A percentile compares a stretch with the other conserved stretches of the same genome.
These are phyloP conservation scores for Protomyctophum bolini DNA, from an alignment of 2,113 vertebrate species.

Conservation along the genomic window DNA sequence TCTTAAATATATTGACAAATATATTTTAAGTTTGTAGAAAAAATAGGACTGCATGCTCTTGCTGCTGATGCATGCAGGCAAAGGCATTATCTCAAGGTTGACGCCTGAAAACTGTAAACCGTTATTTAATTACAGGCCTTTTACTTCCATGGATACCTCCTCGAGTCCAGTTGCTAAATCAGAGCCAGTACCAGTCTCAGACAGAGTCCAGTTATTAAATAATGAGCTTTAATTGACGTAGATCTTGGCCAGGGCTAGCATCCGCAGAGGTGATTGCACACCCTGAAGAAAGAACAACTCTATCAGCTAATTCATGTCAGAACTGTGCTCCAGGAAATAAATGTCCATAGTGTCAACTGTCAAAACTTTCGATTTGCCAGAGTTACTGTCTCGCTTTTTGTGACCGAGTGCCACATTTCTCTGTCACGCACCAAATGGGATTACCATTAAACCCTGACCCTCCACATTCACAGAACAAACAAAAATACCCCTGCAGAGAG, in stretches of 20 bases:
- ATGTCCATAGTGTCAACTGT: conserved; percentile 28
- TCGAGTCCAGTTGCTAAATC: conserved; percentile 10
- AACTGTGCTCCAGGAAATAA: background rate
- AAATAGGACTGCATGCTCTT: background rate
- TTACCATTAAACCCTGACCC: conserved; percentile 46
- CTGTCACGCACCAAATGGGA: conserved; percentile 47
- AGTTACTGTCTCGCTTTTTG: conserved; percentile 19
- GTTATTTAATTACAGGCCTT: conserved; percentile 28
- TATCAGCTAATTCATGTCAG: conserved; percentile 28
- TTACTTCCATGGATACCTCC: conserved; percentile 13
- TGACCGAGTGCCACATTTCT: conserved; percentile 40
- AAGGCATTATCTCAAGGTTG: conserved; percentile 12
- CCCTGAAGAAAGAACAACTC: conserved; percentile 13
- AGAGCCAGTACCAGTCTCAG: background rate
- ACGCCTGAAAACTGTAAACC: background rate
- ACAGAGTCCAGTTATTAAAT: too few relatives aligned
- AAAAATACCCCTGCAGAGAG: conserved; percentile 14
- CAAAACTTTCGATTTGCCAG: conserved; percentile 42
- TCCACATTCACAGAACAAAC: conserved; percentile 31
- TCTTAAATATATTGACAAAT: background rate
- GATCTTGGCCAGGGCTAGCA: conserved; percentile 5
- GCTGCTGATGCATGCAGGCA: background rate
- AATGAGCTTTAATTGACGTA: too few relatives aligned
- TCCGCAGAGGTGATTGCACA: conserved; percentile 15
- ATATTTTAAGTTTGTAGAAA: background rate